Evolutionary conservation across 1,140 invertebrate genomes (phyloP), one percentile per base, ranked within the genome.

Genomic region (Onthophagus taurus): DNA sequence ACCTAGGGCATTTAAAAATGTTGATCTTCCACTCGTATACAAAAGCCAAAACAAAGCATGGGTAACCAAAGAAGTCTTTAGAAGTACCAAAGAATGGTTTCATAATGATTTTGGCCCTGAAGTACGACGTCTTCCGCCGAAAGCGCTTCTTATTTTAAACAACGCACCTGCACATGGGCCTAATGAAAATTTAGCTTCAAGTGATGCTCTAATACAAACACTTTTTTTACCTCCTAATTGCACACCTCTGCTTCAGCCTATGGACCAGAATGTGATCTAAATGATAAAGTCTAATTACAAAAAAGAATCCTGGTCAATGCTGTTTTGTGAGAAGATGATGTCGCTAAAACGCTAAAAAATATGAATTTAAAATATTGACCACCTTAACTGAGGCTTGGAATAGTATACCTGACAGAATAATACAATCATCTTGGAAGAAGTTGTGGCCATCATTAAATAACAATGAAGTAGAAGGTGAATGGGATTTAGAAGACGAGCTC

Each of bases 191-290:
- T 29, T 29, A 29, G 13, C 11, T 9, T 29, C 26, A 29, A 5
- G 26, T n/a, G 26, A 29, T 29, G 26, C 9, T 29, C 13, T 12
- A 29, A 29, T 29, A n/a, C 26, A 29, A 29, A 42, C 65, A 2
- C 53, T 57, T 12, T 70, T 65, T 53, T 48, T 71, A 17, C 66
- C 68, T 24, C 51, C 65, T 19, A 71, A 72, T 49, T 62, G 61
- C 7, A 70, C 66, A 19, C 51, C 58, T 13, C 50, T 64, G 34
- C 43, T 72, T 9, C 68, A 72, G 48, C 63, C 66, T n/a, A 64
- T 70, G 59, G 64, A 71, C 54, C 63, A 66, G 53, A 63, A 60
- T 9, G 56, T 35, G 11, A 35, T 35, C 11, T 9, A 35, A 16
- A 35, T 9, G 13, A 35, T 35, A 9, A 35, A 35, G 16, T n/a